A percentile compares a stretch with the other conserved stretches of the same genome.
Evolutionary conservation across 2,797 vertebrate genomes (phyloP).

Genomic region (Dicrostonyx torquatus): DNA sequence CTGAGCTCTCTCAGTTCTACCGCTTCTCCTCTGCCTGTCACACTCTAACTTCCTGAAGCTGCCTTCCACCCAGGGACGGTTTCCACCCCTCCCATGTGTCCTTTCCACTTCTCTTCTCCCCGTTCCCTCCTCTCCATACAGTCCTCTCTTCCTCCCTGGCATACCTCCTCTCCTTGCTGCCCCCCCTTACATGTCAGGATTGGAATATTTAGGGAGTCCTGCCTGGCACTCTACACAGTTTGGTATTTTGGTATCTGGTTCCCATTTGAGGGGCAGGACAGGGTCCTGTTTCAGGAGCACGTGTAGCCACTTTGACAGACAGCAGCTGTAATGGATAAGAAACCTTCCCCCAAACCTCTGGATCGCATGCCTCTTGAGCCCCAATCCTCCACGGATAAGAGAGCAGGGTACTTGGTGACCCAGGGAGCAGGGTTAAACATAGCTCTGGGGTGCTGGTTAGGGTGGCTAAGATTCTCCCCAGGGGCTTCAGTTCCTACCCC

Average conservation of each 20-base stretch:
- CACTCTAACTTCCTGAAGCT: background rate
- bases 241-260: background rate
- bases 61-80: background rate
- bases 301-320: background rate
- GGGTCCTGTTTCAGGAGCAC: background rate
- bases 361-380: background rate
- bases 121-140: background rate
- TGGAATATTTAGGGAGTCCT: background rate
- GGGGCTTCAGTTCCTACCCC: slow-evolving; percentile 17
- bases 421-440: background rate
- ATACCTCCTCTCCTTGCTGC: too few species aligned
- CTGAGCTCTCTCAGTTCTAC: background rate
- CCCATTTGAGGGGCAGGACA: background rate
- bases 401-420: background rate
- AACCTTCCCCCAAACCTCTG: background rate
- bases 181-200: background rate
- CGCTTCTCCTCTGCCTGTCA: background rate
- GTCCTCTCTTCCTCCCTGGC: background rate
- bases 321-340: background rate
- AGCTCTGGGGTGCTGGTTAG: background rate
- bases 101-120: background rate
- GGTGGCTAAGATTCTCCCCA: background rate
- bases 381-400: background rate
- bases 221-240: background rate
- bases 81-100: background rate